phyloP scores from a whole-genome alignment of 2,888 invertebrate genomes.

The Sarcophaga carnaria region DNA sequence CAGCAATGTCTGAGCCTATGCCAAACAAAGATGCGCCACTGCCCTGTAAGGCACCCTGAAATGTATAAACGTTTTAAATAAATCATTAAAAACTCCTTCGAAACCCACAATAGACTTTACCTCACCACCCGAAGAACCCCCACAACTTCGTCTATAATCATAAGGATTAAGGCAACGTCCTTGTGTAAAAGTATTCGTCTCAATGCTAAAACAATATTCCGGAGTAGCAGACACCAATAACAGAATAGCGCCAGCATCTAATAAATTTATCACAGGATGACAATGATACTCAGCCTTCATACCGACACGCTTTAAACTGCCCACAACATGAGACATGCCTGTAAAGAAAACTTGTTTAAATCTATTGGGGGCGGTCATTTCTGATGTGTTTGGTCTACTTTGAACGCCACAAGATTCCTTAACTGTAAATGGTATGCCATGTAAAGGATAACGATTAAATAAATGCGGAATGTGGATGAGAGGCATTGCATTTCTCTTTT shows the following conservation, averaged over 20 bases:
- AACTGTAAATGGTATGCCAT: conserved; percentile 91
- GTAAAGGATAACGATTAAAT: conserved; percentile 84
- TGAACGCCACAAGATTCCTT: conserved; percentile 90
- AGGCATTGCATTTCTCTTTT: background rate
- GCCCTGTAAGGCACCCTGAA: conserved; percentile 87
- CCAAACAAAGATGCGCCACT: conserved; percentile 90
- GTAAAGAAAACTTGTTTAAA: conserved; percentile 49
- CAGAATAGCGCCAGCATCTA: conserved; percentile 89
- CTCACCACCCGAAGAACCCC: conserved; percentile 96
- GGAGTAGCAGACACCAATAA: conserved; percentile 92
- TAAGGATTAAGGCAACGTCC: conserved; percentile 93
- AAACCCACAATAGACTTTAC: conserved; percentile 80
- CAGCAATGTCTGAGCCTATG: conserved; percentile 92
- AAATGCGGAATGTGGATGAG: conserved; percentile 30
- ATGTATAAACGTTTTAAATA: background rate
- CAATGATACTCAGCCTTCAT: conserved; percentile 86
- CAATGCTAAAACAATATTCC: conserved; percentile 94
- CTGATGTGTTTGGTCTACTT: conserved; percentile 82
- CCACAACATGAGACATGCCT: conserved; percentile 88
- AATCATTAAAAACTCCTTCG: background rate
- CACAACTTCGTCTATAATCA: conserved; percentile 87
- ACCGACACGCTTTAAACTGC: conserved; percentile 83
- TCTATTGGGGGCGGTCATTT: too few species aligned
- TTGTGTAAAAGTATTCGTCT: conserved; percentile 89
- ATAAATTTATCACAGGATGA: conserved; percentile 84